Base-by-base conservation (phyloP, 2,888 invertebrate genomes). In the Omphaloscelis lunosa region DNA sequence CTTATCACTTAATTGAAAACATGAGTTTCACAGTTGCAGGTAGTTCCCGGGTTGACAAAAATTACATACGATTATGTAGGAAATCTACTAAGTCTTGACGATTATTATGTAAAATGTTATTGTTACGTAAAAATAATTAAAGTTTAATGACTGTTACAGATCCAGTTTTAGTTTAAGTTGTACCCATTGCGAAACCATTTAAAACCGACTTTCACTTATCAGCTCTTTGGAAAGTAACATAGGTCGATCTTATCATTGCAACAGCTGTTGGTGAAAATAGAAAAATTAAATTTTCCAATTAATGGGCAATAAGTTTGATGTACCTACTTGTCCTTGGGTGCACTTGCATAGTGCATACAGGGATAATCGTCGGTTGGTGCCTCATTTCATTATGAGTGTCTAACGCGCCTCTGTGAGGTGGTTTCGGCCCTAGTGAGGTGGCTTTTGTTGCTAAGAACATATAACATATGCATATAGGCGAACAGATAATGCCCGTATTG, bases 171-270 rank as follows among this genome's bases (percentile, higher is more conserved):
- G 39, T 71, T 58, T 20, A 53, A 20, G 48, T 39, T 12, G 20
- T 63, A 61, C 0, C 29, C 41, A 51, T 74, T 82, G 48, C 58
- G 63, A 74, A 74, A 78, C 20, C 20, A 69, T 58, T 62, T 20
- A 34, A 15, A 77, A 72, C 58, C 61, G 34, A 75, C 83, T 86
- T 88, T 88, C 86, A 78, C 86, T 75, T 75, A 39, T n/a, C 39
- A 65, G 45, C 17, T 58, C 53, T 68, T 63, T 84, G 41, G 78
- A 88, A 88, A 80, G 83, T 80, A 15, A 62, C 27, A 27, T 27
- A 27, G 29, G 7, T 45, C 15, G 85, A 71, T 70, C 29, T 72
- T 73, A 73, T 70, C 63, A 51, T 5, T 27, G 34, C 34, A 56
- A 51, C 15, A 67, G n/a, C 34, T 61, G 15, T 65, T 48, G 27